Percentiles rank a stretch among this genome's conserved stretches.
Evolutionary conservation across 2,113 vertebrate genomes (phyloP).

Genomic region (Semicossyphus pulcher): DNA sequence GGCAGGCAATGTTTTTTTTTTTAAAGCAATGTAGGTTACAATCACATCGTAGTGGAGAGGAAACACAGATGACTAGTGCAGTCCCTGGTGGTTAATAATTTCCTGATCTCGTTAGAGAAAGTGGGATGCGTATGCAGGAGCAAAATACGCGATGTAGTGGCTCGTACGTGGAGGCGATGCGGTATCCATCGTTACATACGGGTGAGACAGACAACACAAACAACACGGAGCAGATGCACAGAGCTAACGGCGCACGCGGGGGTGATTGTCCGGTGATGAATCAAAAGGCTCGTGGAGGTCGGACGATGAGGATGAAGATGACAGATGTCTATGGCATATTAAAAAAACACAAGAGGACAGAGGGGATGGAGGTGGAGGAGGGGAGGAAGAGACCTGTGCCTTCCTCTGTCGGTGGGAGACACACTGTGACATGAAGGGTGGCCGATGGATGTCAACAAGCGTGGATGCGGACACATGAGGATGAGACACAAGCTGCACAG

Average conservation of each 20-base stretch:
- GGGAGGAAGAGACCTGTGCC: constrained; percentile 28
- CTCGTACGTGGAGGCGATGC: constrained; percentile 13
- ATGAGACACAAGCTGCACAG: constrained; percentile 69
- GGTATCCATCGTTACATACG: constrained; percentile 29
- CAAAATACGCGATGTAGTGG: neutral
- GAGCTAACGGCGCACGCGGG: constrained; percentile 12
- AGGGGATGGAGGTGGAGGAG: constrained; percentile 28
- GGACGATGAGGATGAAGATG: constrained; percentile 63
- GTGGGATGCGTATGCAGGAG: constrained; percentile 43
- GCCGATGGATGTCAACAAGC: constrained; percentile 56
- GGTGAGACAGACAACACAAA: constrained; percentile 39
- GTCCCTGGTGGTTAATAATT: constrained; percentile 29
- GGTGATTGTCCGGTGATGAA: constrained; percentile 18
- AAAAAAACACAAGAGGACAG: constrained; percentile 39
- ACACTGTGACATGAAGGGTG: constrained; percentile 58
- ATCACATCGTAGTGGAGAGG: constrained; percentile 33
- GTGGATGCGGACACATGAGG: constrained; percentile 57
- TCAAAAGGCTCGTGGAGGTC: constrained; percentile 7
- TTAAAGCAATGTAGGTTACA: constrained; percentile 59
- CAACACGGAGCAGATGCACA: constrained; percentile 34
- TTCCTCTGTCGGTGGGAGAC: constrained; percentile 41
- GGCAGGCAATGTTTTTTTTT: neutral
- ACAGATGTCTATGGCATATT: constrained; percentile 57
- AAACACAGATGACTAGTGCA: constrained; percentile 45
- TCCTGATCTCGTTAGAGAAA: constrained; percentile 20